A percentile compares a stretch with the other conserved stretches of the same genome.
Evolutionary conservation across 2,113 vertebrate genomes (phyloP).

Genomic region (Prunella himalayana): DNA sequence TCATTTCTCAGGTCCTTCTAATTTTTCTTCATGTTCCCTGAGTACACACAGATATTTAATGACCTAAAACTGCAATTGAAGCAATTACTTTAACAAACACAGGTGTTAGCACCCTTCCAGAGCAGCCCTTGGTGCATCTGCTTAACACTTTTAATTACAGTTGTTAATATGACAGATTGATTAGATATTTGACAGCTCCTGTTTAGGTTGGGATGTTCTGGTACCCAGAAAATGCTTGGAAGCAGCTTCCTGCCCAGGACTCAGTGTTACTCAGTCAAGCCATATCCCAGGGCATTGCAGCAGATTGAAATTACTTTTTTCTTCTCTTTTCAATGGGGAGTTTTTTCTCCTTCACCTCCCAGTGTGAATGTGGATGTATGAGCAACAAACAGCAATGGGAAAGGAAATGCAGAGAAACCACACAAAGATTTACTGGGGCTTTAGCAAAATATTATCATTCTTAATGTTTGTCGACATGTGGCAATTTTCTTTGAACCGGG

Average conservation of each 20-base stretch:
- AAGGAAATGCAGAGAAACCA: conserved; percentile 69
- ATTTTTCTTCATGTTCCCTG: neutral
- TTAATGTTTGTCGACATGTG: conserved; percentile 64
- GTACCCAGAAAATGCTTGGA: neutral
- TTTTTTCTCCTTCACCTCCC: conserved; percentile 10
- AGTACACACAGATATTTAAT: neutral
- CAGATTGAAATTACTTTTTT: neutral
- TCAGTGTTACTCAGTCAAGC: neutral
- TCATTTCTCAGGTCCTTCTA: neutral
- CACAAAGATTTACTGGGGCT: conserved; percentile 56
- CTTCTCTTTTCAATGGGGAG: neutral
- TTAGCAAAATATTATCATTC: conserved; percentile 70
- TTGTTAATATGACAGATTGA: neutral
- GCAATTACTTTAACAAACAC: neutral
- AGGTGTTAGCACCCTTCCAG: neutral
- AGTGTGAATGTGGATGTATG: conserved; percentile 1
- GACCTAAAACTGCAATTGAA: neutral
- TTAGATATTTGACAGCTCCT: neutral
- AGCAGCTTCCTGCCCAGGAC: neutral
- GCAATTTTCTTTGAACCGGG: conserved; percentile 64
- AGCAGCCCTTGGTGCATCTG: neutral
- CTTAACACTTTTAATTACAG: conserved; percentile 15
- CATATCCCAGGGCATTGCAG: neutral
- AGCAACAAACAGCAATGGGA: conserved; percentile 52
- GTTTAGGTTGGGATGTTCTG: neutral